Evolutionary conservation across 2,113 vertebrate species (phyloP), one percentile per base, ranked within the genome.

Genomic region (Dromaius novaehollandiae): DNA sequence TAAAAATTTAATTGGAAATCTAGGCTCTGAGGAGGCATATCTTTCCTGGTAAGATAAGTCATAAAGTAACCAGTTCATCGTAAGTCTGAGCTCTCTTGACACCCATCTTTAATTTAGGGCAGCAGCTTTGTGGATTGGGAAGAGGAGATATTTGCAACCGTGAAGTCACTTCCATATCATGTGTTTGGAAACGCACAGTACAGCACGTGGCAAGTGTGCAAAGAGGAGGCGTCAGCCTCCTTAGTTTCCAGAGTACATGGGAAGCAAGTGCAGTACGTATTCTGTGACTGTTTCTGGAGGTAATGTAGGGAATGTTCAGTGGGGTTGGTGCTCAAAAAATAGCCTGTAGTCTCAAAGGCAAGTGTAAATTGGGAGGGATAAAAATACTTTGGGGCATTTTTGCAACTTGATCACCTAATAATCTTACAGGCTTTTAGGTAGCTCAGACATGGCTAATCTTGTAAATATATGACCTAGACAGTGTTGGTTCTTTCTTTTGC

Each of bases 381-480:
- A 94, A 97, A 97, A 95, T 97, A 93, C 82, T 94, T 97, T 68
- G 5, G 46, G 60, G 90, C 71, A 78, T 96, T 96, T 96, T 92
- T 95, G 91, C 88, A 94, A 78, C 64, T 81, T 92, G 88, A 90
- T 95, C 86, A 60, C 76, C 69, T 78, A 38, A 58, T 58, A 32
- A 58, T 58, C 30, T 58, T 32, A 32, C 16, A 30, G 28, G 56
- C 56, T 58, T 58, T 58, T 95, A 95, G 79, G 93, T 95, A 95
- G 93, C 88, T 97, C 95, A 97, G 93, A 94, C 90, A 68, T 83
- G 56, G 77, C 64, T 96, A 78, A 95, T 96, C 93, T 83, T 86
- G 58, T 63, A 65, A 94, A 95, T 79, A 69, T 83, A 86, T 48
- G 80, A 90, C 51, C 82, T 68, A 60, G 90, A 75, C 71, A 64